phyloP scores from a whole-genome alignment of 2,797 vertebrate genomes.

The Gallinago stenura region DNA sequence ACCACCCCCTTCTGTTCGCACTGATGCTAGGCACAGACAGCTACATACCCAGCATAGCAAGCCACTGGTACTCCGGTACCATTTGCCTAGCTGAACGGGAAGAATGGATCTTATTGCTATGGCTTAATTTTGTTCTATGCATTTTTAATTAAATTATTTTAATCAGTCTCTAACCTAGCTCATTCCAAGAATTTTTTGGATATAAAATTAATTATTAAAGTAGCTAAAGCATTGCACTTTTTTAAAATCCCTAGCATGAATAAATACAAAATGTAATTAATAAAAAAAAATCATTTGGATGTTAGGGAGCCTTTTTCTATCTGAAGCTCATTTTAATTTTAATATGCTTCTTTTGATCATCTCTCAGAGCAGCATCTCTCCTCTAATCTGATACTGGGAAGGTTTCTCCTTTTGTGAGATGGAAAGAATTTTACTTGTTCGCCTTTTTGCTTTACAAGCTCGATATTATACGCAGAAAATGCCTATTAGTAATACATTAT shows the following conservation, averaged over 20 bases:
- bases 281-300: not conserved
- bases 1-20: conserved; percentile 82
- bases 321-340: not conserved
- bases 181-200: not conserved
- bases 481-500: not conserved
- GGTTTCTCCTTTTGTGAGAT: not conserved
- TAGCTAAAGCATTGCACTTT: not conserved
- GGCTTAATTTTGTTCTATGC: not conserved
- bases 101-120: not conserved
- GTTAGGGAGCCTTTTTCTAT: not conserved
- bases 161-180: not conserved
- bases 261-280: not conserved
- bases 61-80: not conserved
- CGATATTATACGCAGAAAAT: not conserved
- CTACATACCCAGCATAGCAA: not conserved
- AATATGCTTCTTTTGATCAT: not conserved
- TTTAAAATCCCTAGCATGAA: not conserved
- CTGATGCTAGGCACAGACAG: not conserved
- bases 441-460: not conserved
- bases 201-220: not conserved
- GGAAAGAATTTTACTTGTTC: not conserved
- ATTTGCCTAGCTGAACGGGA: not conserved
- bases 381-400: not conserved
- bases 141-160: not conserved
- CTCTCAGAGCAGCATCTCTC: not conserved